phyloP scores from a whole-genome alignment of 2,113 vertebrate genomes.

The Ibidorhyncha struthersii region DNA sequence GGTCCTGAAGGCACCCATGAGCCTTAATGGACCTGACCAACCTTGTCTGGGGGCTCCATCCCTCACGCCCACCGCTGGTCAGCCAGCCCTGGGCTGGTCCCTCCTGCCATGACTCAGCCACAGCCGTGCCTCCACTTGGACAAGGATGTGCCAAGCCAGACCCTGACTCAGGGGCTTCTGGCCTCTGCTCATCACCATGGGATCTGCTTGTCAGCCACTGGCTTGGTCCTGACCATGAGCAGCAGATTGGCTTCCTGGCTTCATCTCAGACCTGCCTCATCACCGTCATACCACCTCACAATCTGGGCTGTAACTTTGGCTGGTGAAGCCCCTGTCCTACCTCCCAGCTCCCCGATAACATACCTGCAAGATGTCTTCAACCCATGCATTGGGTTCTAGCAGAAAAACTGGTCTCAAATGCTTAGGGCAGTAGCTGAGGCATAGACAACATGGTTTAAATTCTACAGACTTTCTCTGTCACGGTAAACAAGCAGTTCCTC shows the following conservation, averaged over 20 bases:
- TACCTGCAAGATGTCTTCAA: neutral
- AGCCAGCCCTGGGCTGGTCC: neutral
- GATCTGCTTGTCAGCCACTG: neutral
- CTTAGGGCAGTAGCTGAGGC: neutral
- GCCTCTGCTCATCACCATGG: neutral
- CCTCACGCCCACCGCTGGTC: accelerated
- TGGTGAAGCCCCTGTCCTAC: neutral
- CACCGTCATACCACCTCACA: accelerated
- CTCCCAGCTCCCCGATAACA: neutral
- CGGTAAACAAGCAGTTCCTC: neutral
- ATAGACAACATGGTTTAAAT: neutral
- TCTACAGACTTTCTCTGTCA: neutral
- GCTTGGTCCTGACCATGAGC: neutral
- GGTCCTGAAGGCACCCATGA: neutral
- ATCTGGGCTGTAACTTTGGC: neutral
- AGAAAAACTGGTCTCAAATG: neutral
- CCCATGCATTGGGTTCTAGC: neutral
- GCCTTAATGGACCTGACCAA: neutral
- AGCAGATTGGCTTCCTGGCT: neutral
- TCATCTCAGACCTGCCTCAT: accelerated
- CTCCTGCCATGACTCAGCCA: neutral
- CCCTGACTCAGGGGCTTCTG: neutral
- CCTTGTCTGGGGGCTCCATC: neutral
- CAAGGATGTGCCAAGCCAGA: neutral
- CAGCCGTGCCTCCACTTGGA: neutral